phyloP scores from a whole-genome alignment of 2,888 invertebrate species.

The Rosalia funebris region DNA sequence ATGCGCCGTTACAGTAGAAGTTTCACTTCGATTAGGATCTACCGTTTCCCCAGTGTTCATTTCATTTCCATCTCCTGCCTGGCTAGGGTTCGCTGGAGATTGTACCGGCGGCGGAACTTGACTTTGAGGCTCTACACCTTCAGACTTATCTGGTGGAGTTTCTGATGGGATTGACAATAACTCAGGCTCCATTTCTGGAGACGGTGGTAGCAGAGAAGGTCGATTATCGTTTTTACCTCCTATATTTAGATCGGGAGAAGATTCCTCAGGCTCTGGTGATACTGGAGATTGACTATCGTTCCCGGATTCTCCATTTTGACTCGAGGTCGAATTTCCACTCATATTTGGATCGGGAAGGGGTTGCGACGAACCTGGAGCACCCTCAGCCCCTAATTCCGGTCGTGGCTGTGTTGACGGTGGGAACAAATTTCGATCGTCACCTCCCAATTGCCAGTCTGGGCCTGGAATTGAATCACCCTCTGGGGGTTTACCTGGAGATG shows the following conservation, averaged over 20 bases:
- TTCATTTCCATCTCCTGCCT: neutral
- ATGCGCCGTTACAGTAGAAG: neutral
- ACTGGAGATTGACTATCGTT: neutral
- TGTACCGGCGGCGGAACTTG: neutral
- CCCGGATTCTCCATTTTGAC: no score
- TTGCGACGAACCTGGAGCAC: no score
- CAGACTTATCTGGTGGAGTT: neutral
- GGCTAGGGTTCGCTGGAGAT: neutral
- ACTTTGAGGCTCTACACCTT: neutral
- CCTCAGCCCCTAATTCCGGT: no score
- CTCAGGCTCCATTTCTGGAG: neutral
- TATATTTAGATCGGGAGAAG: no score
- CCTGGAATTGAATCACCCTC: no score
- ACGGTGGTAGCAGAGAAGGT: no score
- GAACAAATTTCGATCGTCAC: no score
- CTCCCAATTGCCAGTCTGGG: no score
- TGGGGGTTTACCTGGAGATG: no score
- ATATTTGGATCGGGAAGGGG: no score
- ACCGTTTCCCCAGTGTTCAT: neutral
- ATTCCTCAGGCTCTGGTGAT: neutral
- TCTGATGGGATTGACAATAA: neutral
- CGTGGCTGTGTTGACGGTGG: no score
- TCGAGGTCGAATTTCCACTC: no score
- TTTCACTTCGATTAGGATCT: neutral
- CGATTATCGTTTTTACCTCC: neutral